Evolutionary conservation across 2,888 invertebrate genomes (phyloP), one percentile per base, ranked within the genome.

Genomic region (Drosophila anomelani): DNA sequence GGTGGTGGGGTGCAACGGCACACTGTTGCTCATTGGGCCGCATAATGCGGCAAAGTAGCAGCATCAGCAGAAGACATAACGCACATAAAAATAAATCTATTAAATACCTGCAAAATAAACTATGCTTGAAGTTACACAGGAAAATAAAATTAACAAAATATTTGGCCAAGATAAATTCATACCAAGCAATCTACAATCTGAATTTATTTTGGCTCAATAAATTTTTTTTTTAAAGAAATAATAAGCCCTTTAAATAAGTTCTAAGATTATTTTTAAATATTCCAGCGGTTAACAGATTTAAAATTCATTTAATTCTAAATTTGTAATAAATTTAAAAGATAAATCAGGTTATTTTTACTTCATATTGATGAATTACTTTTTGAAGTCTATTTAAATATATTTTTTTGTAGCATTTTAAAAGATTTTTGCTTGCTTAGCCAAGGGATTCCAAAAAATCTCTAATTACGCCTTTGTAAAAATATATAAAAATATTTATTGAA

Each of bases 21-120:
- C 67, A 67, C 67, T 67, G 67, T 67, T 67, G 67, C 67, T 66
- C 54, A 67, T 44, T 66, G 66, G 66, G 64, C 44, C 66, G 53
- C 43, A 44, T 51, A 66, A 67, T 53, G 46, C 36, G 54, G 44
- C 53, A 44, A 6, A 26, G 32, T n/a, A 20, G 26, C 43, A 51
- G 29, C 67, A 32, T 26, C 63, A 29, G 36, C 44, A 46, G n/a
- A 59, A 20, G 46, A 23, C 60, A 36, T 29, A 20, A 36, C 55
- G 38, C 56, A 60, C 56, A 60, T 56, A 56, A 56, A 55, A 56
- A 55, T 32, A 56, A 60, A 41, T 57, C 32, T 58, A 60, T 41
- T 51, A 51, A 51, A 51, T 51, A 51, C 51, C 51, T 51, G 32
- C 44, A 57, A 60, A 57, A 60, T 57, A 57, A 61, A 46, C 44